Conservation (phyloP, 2,888 invertebrate species). For the Trisateles emortualis region DNA sequence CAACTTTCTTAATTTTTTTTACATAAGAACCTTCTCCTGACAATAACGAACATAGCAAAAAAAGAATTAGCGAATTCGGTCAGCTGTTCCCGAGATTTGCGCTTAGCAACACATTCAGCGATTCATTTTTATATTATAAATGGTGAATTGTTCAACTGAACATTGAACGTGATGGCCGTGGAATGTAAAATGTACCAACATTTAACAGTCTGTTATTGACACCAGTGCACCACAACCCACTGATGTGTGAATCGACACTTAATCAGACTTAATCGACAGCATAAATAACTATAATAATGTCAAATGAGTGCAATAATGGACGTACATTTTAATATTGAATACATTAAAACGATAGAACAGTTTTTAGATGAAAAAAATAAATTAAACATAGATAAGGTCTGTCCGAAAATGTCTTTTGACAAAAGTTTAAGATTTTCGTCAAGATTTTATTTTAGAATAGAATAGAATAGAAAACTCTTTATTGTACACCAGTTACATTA, state of each 20-base stretch:
- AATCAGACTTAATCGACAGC: slow-evolving; percentile 43
- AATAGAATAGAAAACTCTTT: too few species aligned
- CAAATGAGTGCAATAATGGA: slow-evolving; percentile 27
- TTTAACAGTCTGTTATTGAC: slow-evolving; percentile 31
- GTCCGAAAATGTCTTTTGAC: too few species aligned
- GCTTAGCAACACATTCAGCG: background rate
- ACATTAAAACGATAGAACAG: background rate
- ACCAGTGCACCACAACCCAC: slow-evolving; percentile 35
- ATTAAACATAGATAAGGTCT: too few species aligned
- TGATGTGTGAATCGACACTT: slow-evolving; percentile 45
- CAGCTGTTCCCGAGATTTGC: too few species aligned
- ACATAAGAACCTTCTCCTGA: too few species aligned
- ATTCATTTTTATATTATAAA: background rate
- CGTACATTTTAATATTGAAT: slow-evolving; percentile 22
- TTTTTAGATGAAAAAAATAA: too few species aligned
- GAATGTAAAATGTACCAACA: slow-evolving; percentile 17
- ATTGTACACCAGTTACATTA: too few species aligned
- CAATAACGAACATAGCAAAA: too few species aligned
- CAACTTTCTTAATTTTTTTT: too few species aligned
- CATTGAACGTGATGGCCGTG: background rate
- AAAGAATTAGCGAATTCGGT: too few species aligned
- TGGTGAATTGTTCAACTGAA: background rate
- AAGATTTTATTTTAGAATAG: too few species aligned
- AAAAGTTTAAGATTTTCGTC: too few species aligned
- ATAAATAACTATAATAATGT: slow-evolving; percentile 40